A percentile compares a stretch with the other conserved stretches of the same genome.
Conservation (phyloP, 2,113 vertebrate species). For the Corvus hawaiiensis region DNA sequence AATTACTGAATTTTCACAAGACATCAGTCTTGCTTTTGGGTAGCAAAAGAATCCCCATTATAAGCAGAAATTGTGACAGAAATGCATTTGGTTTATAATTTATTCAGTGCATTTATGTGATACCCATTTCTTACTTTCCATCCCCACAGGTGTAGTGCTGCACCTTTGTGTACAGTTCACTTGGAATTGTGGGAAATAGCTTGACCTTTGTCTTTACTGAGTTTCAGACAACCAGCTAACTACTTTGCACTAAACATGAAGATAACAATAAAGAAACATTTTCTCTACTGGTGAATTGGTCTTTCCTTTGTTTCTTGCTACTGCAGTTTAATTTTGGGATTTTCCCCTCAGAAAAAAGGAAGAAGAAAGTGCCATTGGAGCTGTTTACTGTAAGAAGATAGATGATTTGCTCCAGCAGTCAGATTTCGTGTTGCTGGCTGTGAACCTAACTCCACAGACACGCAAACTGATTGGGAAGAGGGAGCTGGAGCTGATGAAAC, state of each 20-base stretch:
- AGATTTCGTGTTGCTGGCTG: slow-evolving; percentile 76
- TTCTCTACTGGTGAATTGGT: background rate
- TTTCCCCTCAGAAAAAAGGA: slow-evolving; percentile 59
- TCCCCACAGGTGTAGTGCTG: background rate
- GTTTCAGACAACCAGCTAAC: background rate
- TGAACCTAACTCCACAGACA: slow-evolving; percentile 70
- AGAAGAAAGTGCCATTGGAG: slow-evolving; percentile 74
- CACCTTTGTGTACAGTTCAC: background rate
- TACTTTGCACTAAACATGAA: accelerated
- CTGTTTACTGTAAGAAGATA: slow-evolving; percentile 72
- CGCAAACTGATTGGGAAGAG: slow-evolving; percentile 70
- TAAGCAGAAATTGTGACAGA: background rate
- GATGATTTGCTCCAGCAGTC: slow-evolving; percentile 73
- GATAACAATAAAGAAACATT: background rate
- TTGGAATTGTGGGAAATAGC: background rate
- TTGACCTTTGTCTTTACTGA: background rate
- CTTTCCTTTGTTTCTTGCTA: background rate
- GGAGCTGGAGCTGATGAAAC: slow-evolving; percentile 78
- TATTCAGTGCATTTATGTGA: background rate
- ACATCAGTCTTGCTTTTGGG: background rate
- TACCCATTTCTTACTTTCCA: background rate
- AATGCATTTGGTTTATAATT: background rate
- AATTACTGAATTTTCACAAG: background rate
- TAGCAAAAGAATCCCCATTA: background rate
- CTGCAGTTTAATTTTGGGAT: background rate